These are phyloP conservation scores for Leguminivora glycinivorella DNA, from an alignment of 1,140 invertebrate genomes.

Conservation along the genomic window DNA sequence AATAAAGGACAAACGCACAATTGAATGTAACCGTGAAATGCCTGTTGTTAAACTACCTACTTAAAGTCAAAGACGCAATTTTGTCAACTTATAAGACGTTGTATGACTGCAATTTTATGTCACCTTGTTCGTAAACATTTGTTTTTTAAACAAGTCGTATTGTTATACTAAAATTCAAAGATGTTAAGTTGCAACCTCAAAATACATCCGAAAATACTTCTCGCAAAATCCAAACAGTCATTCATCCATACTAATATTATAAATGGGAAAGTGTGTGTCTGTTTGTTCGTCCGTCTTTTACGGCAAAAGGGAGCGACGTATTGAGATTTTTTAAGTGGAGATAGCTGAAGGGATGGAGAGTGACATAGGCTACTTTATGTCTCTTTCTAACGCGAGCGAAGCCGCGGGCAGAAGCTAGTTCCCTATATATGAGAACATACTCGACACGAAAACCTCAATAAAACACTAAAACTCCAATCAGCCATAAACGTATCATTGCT, in stretches of 20 bases:
- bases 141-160: not conserved
- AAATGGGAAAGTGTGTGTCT: too few relatives aligned
- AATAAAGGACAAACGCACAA: constrained; percentile 17
- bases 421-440: not conserved
- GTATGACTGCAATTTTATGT: not conserved
- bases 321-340: too few relatives aligned
- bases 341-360: too few relatives aligned
- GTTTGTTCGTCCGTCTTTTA: too few relatives aligned
- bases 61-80: not conserved
- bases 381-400: too few relatives aligned
- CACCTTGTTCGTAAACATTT: not conserved
- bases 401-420: too few relatives aligned
- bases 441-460: not conserved
- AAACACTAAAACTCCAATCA: not conserved
- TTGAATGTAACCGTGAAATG: constrained; percentile 17
- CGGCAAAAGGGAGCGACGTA: too few relatives aligned
- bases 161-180: too few relatives aligned
- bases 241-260: too few relatives aligned
- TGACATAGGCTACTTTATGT: too few relatives aligned
- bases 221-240: not conserved
- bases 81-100: not conserved
- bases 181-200: too few relatives aligned
- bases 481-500: not conserved
- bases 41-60: not conserved
- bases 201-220: too few relatives aligned